Evolutionary conservation across 2,113 vertebrate genomes (phyloP).

Genomic region (Salvator merianae): DNA sequence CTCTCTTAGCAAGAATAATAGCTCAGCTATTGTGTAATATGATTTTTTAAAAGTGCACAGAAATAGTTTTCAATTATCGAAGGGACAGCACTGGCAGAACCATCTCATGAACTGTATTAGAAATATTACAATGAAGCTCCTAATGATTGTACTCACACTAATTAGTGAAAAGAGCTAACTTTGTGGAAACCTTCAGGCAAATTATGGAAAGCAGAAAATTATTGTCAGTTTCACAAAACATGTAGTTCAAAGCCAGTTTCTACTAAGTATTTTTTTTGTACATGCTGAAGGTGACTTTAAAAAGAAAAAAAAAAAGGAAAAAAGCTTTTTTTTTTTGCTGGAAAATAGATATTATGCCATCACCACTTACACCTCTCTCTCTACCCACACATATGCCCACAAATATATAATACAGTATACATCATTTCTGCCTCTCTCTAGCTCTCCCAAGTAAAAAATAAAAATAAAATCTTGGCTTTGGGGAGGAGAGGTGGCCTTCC

Average conservation of each 20-base stretch:
- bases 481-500: too few relatives aligned
- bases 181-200: conserved; percentile 10
- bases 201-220: conserved; percentile 10
- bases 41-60: not conserved
- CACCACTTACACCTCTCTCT: too few relatives aligned
- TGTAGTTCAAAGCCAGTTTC: not conserved
- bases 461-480: too few relatives aligned
- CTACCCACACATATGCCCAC: too few relatives aligned
- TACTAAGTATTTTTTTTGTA: too few relatives aligned
- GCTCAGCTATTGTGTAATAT: not conserved
- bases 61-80: conserved; percentile 6
- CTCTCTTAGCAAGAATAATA: not conserved
- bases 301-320: too few relatives aligned
- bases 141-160: conserved; percentile 27
- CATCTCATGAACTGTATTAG: conserved; percentile 7
- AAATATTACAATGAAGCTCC: conserved; percentile 18
- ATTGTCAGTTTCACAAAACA: conserved; percentile 4
- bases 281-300: too few relatives aligned
- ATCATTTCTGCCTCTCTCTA: too few relatives aligned
- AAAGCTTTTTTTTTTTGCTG: too few relatives aligned
- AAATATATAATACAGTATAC: too few relatives aligned
- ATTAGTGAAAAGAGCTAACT: conserved; percentile 17
- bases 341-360: too few relatives aligned
- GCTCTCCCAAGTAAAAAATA: too few relatives aligned
- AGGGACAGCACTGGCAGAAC: not conserved